phyloP scores from a whole-genome alignment of 2,797 vertebrate genomes.

The Sciaenops ocellatus region DNA sequence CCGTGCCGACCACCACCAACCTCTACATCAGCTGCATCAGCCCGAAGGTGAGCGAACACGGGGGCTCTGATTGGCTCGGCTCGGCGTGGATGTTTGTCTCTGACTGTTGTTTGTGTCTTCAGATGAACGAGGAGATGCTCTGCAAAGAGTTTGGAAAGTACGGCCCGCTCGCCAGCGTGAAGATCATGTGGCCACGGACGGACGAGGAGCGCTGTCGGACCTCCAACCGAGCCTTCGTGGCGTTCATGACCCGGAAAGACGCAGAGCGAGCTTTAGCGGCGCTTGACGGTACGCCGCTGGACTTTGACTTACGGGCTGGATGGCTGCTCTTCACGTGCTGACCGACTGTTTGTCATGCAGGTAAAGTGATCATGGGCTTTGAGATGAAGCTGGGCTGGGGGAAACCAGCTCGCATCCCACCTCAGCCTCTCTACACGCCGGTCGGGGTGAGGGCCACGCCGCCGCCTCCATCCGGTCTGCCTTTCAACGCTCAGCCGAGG shows the following conservation, averaged over 20 bases:
- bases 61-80: neutral
- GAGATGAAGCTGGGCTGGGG: constrained; percentile 91
- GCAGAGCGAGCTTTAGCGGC: constrained; percentile 87
- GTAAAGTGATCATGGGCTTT: constrained; percentile 89
- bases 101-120: neutral
- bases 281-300: constrained; percentile 80
- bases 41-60: constrained; percentile 82
- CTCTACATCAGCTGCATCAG: constrained; percentile 90
- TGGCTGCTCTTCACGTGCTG: no score
- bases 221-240: constrained; percentile 89
- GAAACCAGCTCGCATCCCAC: constrained; percentile 88
- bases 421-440: constrained; percentile 88
- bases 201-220: constrained; percentile 87
- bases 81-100: neutral
- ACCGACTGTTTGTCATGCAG: constrained; percentile 61
- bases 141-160: constrained; percentile 91
- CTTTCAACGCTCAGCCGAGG: constrained; percentile 88
- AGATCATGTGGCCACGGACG: constrained; percentile 91
- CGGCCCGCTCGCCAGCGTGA: constrained; percentile 89
- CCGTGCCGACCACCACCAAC: constrained; percentile 86
- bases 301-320: neutral
- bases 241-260: constrained; percentile 89
- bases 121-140: constrained; percentile 91
- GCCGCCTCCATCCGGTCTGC: constrained; percentile 88
- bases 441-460: constrained; percentile 84